Evolutionary conservation across 2,888 invertebrate genomes (phyloP), one percentile per base, ranked within the genome.

Genomic region (Diogma glabrata): DNA sequence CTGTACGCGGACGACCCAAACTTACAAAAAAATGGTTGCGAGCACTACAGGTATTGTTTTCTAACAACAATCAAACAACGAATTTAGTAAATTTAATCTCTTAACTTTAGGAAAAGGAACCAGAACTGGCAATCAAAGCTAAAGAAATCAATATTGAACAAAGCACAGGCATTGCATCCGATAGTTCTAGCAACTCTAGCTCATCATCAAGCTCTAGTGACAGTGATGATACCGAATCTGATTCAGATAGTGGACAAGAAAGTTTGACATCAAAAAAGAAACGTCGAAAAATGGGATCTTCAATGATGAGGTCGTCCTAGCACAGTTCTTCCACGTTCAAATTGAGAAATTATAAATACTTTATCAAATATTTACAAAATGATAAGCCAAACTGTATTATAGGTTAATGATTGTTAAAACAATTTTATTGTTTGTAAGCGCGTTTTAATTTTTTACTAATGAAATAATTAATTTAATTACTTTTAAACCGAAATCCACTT

Each of bases 1-100:
- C 95, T 7, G 87, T 91, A 3, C 79, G 94, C 38, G 96, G 96
- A 4, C 76, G 97, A 24, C 97, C 97, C 4, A 97, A 97, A 70
- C 74, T 99, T 28, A 94, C 96, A 5, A 84, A 84, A 55, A 95
- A 94, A 66, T 96, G 95, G 94, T 73, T 90, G 52, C 79, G 78
- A 64, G 75, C 78, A 33, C 67, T 83, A 47, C 75, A 77, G 56
- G 62, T 61, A 26, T 23, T 10, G 5, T 3, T 24, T 5, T 8
- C 9, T n/a, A 4, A 19, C 3, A 22, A 43, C 3, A 22, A 22
- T 6, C 10, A 19, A 40, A 36, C 14, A 14, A 28, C 28, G 28
- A 43, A 33, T 22, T 22, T n/a, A n/a, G n/a, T n/a, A n/a, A n/a
- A n/a, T n/a, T n/a, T n/a, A n/a, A n/a, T n/a, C 48, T 53, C 14